Evolutionary conservation across 1,140 invertebrate genomes (phyloP).

Genomic region (Argopecten irradians): DNA sequence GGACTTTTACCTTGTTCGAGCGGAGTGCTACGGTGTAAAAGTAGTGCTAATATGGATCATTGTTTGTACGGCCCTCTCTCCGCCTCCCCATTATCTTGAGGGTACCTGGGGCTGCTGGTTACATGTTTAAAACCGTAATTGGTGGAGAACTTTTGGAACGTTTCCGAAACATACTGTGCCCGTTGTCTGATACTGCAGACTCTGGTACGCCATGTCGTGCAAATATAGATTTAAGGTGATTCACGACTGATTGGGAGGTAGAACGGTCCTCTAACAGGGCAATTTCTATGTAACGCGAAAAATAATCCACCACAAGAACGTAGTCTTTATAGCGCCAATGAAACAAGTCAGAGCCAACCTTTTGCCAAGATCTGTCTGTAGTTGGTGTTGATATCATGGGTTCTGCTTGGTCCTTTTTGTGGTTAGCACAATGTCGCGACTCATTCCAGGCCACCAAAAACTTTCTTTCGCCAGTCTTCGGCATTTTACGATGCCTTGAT

Average conservation of each 20-base stretch:
- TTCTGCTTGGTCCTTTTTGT: slow-evolving; percentile 28
- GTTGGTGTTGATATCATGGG: slow-evolving; percentile 25
- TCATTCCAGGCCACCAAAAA: slow-evolving; percentile 53
- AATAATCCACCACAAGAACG: slow-evolving; percentile 19
- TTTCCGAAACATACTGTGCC: neutral
- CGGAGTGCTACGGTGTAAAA: slow-evolving; percentile 6
- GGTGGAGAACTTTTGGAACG: neutral
- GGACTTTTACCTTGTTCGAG: slow-evolving; percentile 25
- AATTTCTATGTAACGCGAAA: slow-evolving; percentile 9
- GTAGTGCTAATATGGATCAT: slow-evolving; percentile 27
- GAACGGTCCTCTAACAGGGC: neutral
- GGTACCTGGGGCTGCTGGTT: slow-evolving; percentile 12
- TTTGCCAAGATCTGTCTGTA: slow-evolving; percentile 41
- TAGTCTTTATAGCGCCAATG: neutral
- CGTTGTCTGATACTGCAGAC: neutral
- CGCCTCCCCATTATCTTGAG: slow-evolving; percentile 16
- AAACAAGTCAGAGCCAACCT: slow-evolving; percentile 41
- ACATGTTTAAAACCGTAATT: slow-evolving; percentile 10
- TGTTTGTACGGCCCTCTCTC: neutral
- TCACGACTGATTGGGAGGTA: neutral
- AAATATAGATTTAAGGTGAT: slow-evolving; percentile 19
- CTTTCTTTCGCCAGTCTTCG: slow-evolving; percentile 34
- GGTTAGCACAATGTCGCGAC: slow-evolving; percentile 38
- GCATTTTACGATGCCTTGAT: slow-evolving; percentile 51
- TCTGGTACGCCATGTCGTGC: slow-evolving; percentile 13